Base-by-base conservation (phyloP, 2,113 vertebrate genomes). In the Megaceryle maxima region DNA sequence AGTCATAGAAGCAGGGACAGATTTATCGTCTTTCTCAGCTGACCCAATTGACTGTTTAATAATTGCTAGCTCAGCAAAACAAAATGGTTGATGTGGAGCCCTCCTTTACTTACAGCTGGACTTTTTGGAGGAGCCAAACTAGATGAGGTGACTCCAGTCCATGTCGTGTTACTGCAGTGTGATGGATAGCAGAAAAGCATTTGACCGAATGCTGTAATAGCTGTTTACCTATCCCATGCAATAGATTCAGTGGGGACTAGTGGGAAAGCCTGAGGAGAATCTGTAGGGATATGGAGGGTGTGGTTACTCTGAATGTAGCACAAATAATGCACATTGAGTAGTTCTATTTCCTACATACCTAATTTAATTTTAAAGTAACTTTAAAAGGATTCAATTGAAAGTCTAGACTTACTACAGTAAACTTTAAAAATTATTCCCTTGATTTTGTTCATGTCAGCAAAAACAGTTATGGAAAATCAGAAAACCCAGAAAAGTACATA, bases 201-300 rank as follows among this genome's bases (percentile, higher is more conserved):
- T 89, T 70, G n/a, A 29, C 82, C 64, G 57, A 62, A 48, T 70
- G n/a, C 24, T 84, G 0, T 50, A 25, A 16, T 43, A 56, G 43
- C 29, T 73, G 12, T 33, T 67, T 70, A 43, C 64, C 29, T 73
- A 11, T 48, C 24, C 29, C 59, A 37, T 0, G 0, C 63, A 41
- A 37, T 33, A 68, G 37, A 43, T 68, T 84, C 16, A 21, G 14
- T 57, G 33, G n/a, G 14, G 56, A 13, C 21, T 28, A 56, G 41
- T 57, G 19, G 26, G 33, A 62, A 88, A 59, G 13, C 57, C 48
- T 31, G 20, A 91, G 35, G 14, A 80, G 7, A 56, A 57, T 44
- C 73, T 55, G 4, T 39, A 55, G 72, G 14, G n/a, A 20, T 53
- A 10, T 28, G 8, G 29, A 90, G 37, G 24, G 33, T 55, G 17